A percentile compares a stretch with the other conserved stretches of the same genome.
Evolutionary conservation across 1,140 invertebrate genomes (phyloP).

Genomic region (Maniola jurtina): DNA sequence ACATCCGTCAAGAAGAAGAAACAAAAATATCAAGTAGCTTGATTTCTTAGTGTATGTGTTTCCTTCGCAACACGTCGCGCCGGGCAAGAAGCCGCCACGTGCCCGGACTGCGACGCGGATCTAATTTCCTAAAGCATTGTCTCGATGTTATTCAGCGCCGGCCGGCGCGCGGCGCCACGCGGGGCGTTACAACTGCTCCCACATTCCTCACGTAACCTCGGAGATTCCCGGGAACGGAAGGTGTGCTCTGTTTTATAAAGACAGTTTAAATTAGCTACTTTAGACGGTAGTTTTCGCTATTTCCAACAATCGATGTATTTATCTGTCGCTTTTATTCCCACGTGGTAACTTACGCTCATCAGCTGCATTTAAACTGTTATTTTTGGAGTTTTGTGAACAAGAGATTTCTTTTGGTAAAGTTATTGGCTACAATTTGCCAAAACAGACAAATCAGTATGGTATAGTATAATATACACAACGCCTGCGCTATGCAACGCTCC

Average conservation of each 20-base stretch:
- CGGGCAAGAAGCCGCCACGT: constrained; percentile 46
- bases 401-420: too few relatives aligned
- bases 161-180: constrained; percentile 23
- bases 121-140: constrained; percentile 59
- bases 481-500: too few relatives aligned
- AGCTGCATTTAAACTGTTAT: too few relatives aligned
- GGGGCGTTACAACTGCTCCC: constrained; percentile 20
- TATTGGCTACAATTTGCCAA: too few relatives aligned
- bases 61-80: constrained; percentile 37
- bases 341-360: too few relatives aligned
- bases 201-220: constrained; percentile 16
- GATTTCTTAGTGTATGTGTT: constrained; percentile 19
- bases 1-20: too few relatives aligned
- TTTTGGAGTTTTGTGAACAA: too few relatives aligned
- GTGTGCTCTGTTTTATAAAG: constrained; percentile 1
- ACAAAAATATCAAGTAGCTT: too few relatives aligned
- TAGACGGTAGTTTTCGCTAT: background rate
- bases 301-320: background rate
- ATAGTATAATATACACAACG: too few relatives aligned
- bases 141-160: constrained; percentile 41
- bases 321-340: too few relatives aligned
- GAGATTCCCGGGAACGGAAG: constrained; percentile 1
- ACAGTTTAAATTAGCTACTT: background rate
- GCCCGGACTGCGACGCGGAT: constrained; percentile 48
- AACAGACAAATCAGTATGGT: too few relatives aligned